phyloP scores from a whole-genome alignment of 2,888 invertebrate genomes.

The Stenurella melanura region DNA sequence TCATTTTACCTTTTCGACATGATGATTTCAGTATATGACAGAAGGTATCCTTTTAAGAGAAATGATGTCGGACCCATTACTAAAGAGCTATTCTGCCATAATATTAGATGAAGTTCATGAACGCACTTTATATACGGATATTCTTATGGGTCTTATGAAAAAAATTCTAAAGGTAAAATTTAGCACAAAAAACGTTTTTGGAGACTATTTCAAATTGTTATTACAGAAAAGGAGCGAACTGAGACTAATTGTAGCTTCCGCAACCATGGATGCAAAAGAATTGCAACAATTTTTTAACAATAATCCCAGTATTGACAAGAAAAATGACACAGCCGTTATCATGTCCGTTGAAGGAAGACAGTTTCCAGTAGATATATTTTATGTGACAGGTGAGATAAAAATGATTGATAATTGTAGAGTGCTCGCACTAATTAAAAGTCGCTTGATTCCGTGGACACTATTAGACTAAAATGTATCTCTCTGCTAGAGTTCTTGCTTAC shows the following conservation, averaged over 20 bases:
- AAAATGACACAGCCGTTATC: constrained; percentile 84
- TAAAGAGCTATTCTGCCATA: constrained; percentile 90
- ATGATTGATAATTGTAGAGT: constrained; percentile 41
- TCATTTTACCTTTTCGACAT: background rate
- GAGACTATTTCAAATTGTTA: constrained; percentile 4
- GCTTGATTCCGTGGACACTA: no score
- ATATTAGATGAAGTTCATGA: constrained; percentile 98
- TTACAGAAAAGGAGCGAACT: constrained; percentile 79
- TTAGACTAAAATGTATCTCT: no score
- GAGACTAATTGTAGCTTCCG: constrained; percentile 92
- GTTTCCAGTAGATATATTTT: constrained; percentile 91
- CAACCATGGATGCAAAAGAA: constrained; percentile 95
- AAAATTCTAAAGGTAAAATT: constrained; percentile 86
- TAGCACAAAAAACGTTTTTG: background rate
- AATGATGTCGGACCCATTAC: constrained; percentile 94
- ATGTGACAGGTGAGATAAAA: constrained; percentile 80
- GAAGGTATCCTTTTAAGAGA: constrained; percentile 96
- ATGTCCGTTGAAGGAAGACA: constrained; percentile 92
- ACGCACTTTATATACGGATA: constrained; percentile 93
- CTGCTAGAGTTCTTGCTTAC: no score
- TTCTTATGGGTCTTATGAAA: constrained; percentile 93
- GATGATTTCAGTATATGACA: constrained; percentile 87
- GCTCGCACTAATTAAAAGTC: no score
- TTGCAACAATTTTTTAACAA: constrained; percentile 86
- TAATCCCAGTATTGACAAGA: constrained; percentile 67